Evolutionary conservation across 2,797 vertebrate species (phyloP).

Genomic region (Eulemur albifrons): DNA sequence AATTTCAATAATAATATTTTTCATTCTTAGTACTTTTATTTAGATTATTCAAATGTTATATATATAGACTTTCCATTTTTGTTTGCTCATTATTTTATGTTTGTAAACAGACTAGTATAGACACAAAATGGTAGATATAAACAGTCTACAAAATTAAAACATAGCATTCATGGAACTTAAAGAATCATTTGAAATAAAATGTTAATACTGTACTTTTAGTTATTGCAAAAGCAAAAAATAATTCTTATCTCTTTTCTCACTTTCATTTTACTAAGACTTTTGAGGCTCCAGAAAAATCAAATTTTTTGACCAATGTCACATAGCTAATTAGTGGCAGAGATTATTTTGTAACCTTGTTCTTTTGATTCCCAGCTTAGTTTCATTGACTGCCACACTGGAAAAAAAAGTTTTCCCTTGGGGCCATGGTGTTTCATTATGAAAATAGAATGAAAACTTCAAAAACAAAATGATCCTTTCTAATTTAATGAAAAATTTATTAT

Average conservation of each 20-base stretch:
- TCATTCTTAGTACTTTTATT: neutral
- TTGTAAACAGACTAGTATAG: neutral
- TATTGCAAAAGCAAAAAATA: neutral
- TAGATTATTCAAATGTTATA: neutral
- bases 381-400: too few relatives aligned
- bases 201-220: neutral
- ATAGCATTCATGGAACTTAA: neutral
- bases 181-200: neutral
- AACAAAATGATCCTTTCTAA: too few relatives aligned
- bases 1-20: neutral
- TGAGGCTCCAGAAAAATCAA: neutral
- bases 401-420: too few relatives aligned
- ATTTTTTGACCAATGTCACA: neutral
- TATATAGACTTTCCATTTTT: neutral
- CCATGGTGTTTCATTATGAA: too few relatives aligned
- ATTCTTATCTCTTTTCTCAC: neutral
- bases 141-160: neutral
- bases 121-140: neutral
- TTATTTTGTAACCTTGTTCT: neutral
- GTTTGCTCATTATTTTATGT: neutral
- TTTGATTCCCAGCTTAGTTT: neutral
- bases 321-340: neutral
- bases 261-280: constrained; percentile 10
- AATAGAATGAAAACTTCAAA: too few relatives aligned
- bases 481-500: too few relatives aligned